Evolutionary conservation across 2,888 invertebrate species (phyloP).

Genomic region (Pyralis farinalis): DNA sequence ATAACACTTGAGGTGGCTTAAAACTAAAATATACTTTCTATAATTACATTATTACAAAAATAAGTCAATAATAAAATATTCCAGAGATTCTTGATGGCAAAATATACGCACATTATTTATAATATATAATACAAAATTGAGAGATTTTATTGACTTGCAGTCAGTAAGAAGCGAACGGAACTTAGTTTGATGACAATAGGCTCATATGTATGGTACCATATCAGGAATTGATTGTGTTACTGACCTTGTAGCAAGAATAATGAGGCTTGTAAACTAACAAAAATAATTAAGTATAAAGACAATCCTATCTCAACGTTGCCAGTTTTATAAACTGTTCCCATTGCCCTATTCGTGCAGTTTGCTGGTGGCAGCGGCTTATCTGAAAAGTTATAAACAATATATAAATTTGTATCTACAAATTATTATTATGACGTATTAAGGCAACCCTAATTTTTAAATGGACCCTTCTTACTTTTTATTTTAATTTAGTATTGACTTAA

Average conservation of each 20-base stretch:
- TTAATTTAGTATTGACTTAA: no score
- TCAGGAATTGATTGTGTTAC: neutral
- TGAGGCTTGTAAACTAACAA: no score
- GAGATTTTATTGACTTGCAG: slow-evolving; percentile 11
- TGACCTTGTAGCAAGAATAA: no score
- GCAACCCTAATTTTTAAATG: no score
- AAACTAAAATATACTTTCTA: slow-evolving; percentile 56
- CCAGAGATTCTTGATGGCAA: slow-evolving; percentile 49
- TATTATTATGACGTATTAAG: no score
- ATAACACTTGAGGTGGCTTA: slow-evolving; percentile 72
- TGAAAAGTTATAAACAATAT: slow-evolving; percentile 31
- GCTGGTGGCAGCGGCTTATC: slow-evolving; percentile 62
- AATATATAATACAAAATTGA: slow-evolving; percentile 30
- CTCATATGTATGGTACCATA: neutral
- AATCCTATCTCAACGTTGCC: no score
- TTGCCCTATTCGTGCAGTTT: slow-evolving; percentile 61
- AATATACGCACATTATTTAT: slow-evolving; percentile 29
- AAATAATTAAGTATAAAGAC: no score
- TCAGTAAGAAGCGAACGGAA: slow-evolving; percentile 18
- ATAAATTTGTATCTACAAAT: no score
- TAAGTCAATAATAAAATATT: slow-evolving; percentile 61
- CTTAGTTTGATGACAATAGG: slow-evolving; percentile 12
- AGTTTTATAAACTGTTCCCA: slow-evolving; percentile 1
- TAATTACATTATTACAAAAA: slow-evolving; percentile 55
- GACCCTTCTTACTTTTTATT: no score